Evolutionary conservation across 2,113 vertebrate species (phyloP).

Genomic region (Charadrius vociferus): DNA sequence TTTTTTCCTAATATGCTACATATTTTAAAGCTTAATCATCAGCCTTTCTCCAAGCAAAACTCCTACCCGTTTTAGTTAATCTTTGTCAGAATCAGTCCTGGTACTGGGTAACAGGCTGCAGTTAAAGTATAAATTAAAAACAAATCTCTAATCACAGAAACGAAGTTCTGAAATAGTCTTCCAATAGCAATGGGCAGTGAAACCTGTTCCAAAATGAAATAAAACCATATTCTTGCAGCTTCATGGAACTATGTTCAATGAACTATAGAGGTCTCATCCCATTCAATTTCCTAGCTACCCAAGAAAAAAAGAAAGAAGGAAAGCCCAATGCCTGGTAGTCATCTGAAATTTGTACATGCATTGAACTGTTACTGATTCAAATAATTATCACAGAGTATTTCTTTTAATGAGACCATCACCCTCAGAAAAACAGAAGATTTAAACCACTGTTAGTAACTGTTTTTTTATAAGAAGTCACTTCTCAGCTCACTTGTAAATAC

Average conservation of each 20-base stretch:
- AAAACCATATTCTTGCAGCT: background rate
- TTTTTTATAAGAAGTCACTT: background rate
- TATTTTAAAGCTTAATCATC: conserved; percentile 60
- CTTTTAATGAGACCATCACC: background rate
- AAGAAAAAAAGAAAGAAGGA: background rate
- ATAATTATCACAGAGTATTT: background rate
- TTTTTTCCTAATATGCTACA: background rate
- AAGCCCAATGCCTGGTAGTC: background rate
- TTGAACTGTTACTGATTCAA: background rate
- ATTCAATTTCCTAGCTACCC: background rate
- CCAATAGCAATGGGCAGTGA: background rate
- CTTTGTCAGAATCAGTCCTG: conserved; percentile 4
- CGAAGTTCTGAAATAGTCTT: background rate
- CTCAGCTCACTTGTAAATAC: background rate
- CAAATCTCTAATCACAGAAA: background rate
- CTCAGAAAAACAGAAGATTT: background rate
- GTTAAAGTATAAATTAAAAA: background rate
- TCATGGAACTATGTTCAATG: background rate
- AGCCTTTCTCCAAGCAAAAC: conserved; percentile 28
- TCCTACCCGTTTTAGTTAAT: conserved; percentile 25
- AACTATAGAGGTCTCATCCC: background rate
- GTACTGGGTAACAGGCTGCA: background rate
- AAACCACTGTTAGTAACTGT: background rate
- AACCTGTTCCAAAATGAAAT: background rate
- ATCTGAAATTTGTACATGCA: background rate